A percentile compares a stretch with the other conserved stretches of the same genome.
Conservation (phyloP, 2,888 invertebrate genomes). For the Drosophila mimetica region DNA sequence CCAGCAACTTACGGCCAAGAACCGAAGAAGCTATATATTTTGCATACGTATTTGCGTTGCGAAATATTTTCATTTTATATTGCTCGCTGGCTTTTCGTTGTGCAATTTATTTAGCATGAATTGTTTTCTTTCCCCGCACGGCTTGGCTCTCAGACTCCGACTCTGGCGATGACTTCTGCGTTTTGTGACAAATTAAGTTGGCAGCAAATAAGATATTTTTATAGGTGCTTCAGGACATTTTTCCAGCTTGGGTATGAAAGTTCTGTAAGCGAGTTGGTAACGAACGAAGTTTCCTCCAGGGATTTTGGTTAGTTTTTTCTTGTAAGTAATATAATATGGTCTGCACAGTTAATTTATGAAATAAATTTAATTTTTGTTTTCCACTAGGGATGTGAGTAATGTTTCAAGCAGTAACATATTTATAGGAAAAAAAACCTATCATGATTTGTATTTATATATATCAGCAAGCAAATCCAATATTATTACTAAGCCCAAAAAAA, state of each 20-base stretch:
- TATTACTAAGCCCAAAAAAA: too few relatives aligned
- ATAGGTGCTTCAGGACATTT: constrained; percentile 35
- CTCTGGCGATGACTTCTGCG: constrained; percentile 57
- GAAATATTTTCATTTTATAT: constrained; percentile 55
- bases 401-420: too few relatives aligned
- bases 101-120: constrained; percentile 71
- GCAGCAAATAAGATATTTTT: constrained; percentile 69
- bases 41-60: constrained; percentile 70
- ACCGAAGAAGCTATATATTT: constrained; percentile 57
- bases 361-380: background rate
- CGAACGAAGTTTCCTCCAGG: background rate
- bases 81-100: constrained; percentile 48
- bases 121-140: constrained; percentile 64
- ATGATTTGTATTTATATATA: too few relatives aligned
- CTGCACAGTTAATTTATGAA: background rate
- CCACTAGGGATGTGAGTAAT: background rate
- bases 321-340: background rate
- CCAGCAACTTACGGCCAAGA: constrained; percentile 48
- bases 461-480: too few relatives aligned
- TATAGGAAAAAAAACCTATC: too few relatives aligned
- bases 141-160: constrained; percentile 19
- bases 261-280: constrained; percentile 2
- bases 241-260: background rate
- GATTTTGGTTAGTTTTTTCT: background rate
- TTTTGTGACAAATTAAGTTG: constrained; percentile 76